Evolutionary conservation across 2,113 vertebrate species (phyloP), one percentile per base, ranked within the genome.

Genomic region (Lagenorhynchus albirostris): DNA sequence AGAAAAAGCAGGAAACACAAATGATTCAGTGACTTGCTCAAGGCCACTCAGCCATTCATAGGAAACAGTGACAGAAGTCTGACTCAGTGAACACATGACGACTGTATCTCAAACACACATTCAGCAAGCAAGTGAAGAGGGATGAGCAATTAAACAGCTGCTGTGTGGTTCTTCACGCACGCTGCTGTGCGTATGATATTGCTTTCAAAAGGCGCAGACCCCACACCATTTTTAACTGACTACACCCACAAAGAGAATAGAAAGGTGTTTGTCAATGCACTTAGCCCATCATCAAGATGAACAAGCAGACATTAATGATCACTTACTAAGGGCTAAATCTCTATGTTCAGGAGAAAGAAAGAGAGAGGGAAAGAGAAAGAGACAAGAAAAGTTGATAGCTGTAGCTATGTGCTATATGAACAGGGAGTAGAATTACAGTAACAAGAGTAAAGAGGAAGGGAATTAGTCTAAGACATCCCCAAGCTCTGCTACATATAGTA

Each of bases 1-100:
- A 67, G 4, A 8, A 62, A 63, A 44, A 65, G 36, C 15, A 77
- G 38, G 23, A 91, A 50, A 23, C 21, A 47, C 11, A 81, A 65
- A 82, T n/a, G 63, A 95, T 11, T 88, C 53, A 63, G 18, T 44
- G 92, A 77, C 84, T 85, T 65, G 33, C 58, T 92, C 70, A 95
- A 86, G 67, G 41, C 31, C 55, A 47, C 29, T 74, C 41, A 36
- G 55, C 12, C 71, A 47, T 85, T 91, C n/a, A 36, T 50, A 86
- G 41, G 55, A 84, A 89, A 74, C 2, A 25, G 65, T 9, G 20
- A 77, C 13, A 87, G 50, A 44, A 15, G 25, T 47, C 44, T 93
- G 88, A 96, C 70, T 70, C 29, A 25, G 8, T 1, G 36, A 68
- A 33, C 91, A 55, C 14, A 21, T 47, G 47, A 38, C 4, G 55